Base-by-base conservation (phyloP, 2,888 invertebrate genomes). In the Tanytarsus gracilentus region DNA sequence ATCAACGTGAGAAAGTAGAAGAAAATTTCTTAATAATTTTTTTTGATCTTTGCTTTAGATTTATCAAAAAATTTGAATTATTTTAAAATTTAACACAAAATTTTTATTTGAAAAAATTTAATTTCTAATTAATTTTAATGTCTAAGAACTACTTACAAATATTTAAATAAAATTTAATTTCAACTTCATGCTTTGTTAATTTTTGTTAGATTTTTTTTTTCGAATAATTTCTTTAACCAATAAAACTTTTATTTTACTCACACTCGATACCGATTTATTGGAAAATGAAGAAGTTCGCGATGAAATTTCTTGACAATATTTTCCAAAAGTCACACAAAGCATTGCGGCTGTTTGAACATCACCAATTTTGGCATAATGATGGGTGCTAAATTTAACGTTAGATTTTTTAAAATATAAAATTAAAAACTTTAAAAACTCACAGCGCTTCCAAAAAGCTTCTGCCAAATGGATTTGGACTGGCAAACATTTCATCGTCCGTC, bases 291-390 rank as follows among this genome's bases (percentile, higher is more conserved):
- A 72, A 9, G 76, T 73, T 48, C 62, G 23, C 9, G 64, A 63
- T 21, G 52, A 51, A 25, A 59, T 52, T 8, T 62, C 65, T 62
- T 80, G 78, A 40, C 78, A 79, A 66, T 80, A 81, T 61, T 83
- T 79, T 62, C 88, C 86, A 72, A 95, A 93, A 1, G 88, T 84
- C 69, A 95, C 94, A 63, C 89, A 86, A 61, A 96, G 70, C 87
- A 96, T 91, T 1, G 94, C 95, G 3, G 95, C 90, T 73, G 91
- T 96, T 76, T 97, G 97, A 14, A 95, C 78, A 71, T 96, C 95
- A 5, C 84, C 82, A 58, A 85, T 80, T 65, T 80, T 79, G 0
- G 89, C 88, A 70, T 87, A 91, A 72, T 90, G 88, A 50, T 82
- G 78, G 68, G 90, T 90, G 70, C 87, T 87, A 73, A 63, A 73